These are phyloP conservation scores for Lepidurus arcticus DNA, from an alignment of 1,140 invertebrate species.

Conservation along the genomic window DNA sequence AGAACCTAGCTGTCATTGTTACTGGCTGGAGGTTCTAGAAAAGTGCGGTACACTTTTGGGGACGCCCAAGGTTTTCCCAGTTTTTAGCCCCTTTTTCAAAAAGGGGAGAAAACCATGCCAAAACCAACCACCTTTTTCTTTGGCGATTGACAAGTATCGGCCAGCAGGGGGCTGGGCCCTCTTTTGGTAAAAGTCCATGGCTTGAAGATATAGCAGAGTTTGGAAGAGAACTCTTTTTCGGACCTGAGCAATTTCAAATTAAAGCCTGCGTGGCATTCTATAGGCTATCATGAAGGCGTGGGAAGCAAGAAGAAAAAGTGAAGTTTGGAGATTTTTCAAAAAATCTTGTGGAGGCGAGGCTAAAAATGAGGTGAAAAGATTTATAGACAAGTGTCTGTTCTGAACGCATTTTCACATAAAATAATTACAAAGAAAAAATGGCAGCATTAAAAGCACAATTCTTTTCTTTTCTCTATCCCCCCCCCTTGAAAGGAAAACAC, in stretches of 20 bases:
- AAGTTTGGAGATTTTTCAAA: background rate
- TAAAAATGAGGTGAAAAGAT: background rate
- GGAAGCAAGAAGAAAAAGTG: background rate
- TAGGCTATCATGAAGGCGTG: slow-evolving; percentile 10
- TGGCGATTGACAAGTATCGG: slow-evolving; percentile 14
- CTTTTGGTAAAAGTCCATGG: background rate
- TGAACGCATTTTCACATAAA: background rate
- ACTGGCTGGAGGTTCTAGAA: background rate
- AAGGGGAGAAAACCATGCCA: background rate
- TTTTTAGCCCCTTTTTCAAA: background rate
- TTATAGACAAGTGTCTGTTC: slow-evolving; percentile 9
- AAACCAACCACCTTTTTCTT: background rate
- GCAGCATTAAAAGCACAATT: slow-evolving; percentile 9
- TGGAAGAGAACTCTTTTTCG: background rate
- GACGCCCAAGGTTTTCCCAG: background rate
- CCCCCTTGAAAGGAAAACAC: background rate
- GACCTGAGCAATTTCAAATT: slow-evolving; percentile 17
- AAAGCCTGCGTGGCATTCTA: background rate
- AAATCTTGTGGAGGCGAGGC: background rate
- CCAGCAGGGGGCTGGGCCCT: slow-evolving; percentile 7
- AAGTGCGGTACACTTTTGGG: background rate
- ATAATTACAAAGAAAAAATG: slow-evolving; percentile 20
- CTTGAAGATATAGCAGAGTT: background rate
- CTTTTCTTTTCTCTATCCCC: background rate
- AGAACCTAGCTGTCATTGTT: background rate